Base-by-base conservation (phyloP, 1,140 invertebrate genomes). In the Ips nitidus region DNA sequence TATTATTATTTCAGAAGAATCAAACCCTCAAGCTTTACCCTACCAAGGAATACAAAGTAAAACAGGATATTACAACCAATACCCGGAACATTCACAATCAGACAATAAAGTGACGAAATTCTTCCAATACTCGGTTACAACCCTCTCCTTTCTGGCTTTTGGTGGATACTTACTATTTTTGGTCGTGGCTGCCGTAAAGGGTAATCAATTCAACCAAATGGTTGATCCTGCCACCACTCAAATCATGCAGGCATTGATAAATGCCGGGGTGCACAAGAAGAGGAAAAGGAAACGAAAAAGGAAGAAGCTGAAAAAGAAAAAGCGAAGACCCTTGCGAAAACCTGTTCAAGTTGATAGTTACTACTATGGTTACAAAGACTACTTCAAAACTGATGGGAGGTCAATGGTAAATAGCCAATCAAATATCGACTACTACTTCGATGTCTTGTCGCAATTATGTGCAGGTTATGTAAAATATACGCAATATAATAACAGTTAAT, bases 91-190 rank as follows among this genome's bases (percentile, higher is more conserved):
- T 8, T 3, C 22, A 6, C 45, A 50, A 50, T 6, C 7, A 50
- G 83, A 76, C 85, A 75, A 84, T 84, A 71, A 82, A 74, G 73
- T 89, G 66, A 89, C 86, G 59, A 89, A 85, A 75, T 85, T 90
- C 72, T 90, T 93, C 73, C 87, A 91, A 56, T 81, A 90, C 37
- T 87, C 90, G 0, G 82, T 93, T 2, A 91, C 90, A 0, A 86
- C 89, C 0, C 78, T 92, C 8, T 87, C 91, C 0, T 92, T 93
- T 78, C 77, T 92, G 2, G 90, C 90, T 0, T 92, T 92, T 73
- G 91, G 90, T 5, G 91, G 90, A 4, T 92, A 92, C 77, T 78
- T 93, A 6, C 76, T 93, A 0, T 90, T 89, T 74, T 80, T 93
- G 1, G 87, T 92, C 45, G 87, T 91, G 2, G 86, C 88, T 69